A percentile compares a stretch with the other conserved stretches of the same genome.
phyloP scores from a whole-genome alignment of 2,797 vertebrate genomes.

The Ciconia nigra region DNA sequence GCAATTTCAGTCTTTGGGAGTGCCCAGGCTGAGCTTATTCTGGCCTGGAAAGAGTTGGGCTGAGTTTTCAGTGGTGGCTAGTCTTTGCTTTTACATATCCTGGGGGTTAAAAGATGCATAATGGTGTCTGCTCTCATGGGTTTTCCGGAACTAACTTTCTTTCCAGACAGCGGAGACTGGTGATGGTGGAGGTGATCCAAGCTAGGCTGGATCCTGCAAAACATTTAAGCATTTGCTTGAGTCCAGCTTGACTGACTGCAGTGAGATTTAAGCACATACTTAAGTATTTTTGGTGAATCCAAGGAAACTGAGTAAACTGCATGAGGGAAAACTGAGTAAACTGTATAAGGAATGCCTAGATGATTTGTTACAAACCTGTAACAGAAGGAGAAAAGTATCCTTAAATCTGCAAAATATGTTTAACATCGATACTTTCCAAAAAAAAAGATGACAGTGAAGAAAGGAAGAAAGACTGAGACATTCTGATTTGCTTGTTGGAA shows the following conservation, averaged over 20 bases:
- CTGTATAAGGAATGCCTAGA: background rate
- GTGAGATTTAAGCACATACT: background rate
- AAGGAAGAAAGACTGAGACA: background rate
- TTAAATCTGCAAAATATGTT: background rate
- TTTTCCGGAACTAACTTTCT: conserved; percentile 9
- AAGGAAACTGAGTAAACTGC: background rate
- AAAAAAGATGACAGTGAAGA: background rate
- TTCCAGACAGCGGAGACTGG: conserved; percentile 21
- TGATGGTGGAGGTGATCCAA: conserved; percentile 25
- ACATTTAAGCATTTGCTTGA: conserved; percentile 21
- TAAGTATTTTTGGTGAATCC: background rate
- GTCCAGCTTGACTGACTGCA: background rate
- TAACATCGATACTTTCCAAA: background rate
- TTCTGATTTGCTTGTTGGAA: background rate
- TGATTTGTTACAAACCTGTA: background rate
- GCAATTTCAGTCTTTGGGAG: background rate
- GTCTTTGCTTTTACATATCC: background rate
- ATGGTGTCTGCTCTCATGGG: background rate
- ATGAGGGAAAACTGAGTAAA: background rate
- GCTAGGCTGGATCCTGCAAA: background rate
- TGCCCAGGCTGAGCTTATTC: conserved; percentile 22
- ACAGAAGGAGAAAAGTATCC: background rate
- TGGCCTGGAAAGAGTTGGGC: background rate
- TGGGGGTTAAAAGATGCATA: background rate
- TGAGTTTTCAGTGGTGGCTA: background rate